phyloP scores from a whole-genome alignment of 2,113 vertebrate genomes.

The Phalacrocorax aristotelis region DNA sequence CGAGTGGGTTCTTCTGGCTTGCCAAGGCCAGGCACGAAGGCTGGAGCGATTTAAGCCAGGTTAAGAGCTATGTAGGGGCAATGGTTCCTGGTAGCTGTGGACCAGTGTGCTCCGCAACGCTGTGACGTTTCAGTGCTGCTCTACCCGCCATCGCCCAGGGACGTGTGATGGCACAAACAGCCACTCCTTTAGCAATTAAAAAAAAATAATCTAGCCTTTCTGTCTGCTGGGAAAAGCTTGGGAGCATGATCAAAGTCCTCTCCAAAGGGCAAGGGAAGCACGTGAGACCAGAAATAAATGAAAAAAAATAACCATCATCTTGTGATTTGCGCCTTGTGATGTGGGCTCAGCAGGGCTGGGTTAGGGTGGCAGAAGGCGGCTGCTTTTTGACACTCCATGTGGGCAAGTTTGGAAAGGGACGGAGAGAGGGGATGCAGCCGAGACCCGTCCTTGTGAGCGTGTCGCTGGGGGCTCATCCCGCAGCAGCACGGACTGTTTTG shows the following conservation, averaged over 20 bases:
- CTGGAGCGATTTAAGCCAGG: background rate
- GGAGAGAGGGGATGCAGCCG: background rate
- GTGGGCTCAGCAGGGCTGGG: background rate
- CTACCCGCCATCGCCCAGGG: background rate
- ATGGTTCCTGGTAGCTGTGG: fast-evolving
- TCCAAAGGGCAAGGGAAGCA: background rate
- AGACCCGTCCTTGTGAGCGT: fast-evolving
- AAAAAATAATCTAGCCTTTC: background rate
- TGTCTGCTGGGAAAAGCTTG: background rate
- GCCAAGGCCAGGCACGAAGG: background rate
- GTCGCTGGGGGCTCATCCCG: background rate
- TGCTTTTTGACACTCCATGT: fast-evolving
- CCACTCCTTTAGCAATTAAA: background rate
- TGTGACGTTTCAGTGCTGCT: fast-evolving
- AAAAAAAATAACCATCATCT: background rate
- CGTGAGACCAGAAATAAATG: background rate
- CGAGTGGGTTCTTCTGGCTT: fast-evolving
- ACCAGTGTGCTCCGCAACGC: fast-evolving
- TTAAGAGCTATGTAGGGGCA: background rate
- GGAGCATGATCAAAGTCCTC: background rate
- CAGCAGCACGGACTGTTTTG: fast-evolving
- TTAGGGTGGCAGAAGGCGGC: fast-evolving
- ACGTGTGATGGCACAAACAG: fast-evolving
- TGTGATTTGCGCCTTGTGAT: background rate
- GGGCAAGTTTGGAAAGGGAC: background rate